Base-by-base conservation (phyloP, 2,797 vertebrate genomes). In the Discoglossus pictus region DNA sequence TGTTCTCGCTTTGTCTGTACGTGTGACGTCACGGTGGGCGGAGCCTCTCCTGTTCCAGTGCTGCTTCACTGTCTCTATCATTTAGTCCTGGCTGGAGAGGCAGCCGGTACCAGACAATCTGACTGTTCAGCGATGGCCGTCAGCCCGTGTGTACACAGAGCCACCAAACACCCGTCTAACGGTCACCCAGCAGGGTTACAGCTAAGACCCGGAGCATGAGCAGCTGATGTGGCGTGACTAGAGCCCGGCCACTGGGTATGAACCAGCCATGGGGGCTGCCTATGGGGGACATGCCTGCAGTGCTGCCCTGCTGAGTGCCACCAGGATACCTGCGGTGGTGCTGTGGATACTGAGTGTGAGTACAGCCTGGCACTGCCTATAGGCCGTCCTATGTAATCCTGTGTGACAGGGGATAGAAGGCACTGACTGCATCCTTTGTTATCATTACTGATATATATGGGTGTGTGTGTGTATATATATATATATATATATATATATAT, bases 151-250 rank as follows among this genome's bases (percentile, higher is more conserved):
- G 31, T 34, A n/a, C n/a, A n/a, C n/a, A n/a, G 40, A 13, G 2
- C 50, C 13, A 38, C 48, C 5, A 27, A 12, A 13, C n/a, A 20
- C 4, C 38, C 13, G 39, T 25, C 25, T 1, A 16, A 10, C 6
- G 6, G 2, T 17, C 2, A 1, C 16, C 17, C 40, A 47, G 39
- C 11, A 2, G 15, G 62, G 40, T 12, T 47, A 9, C 27, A 42
- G 47, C 61, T 53, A 48, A 62, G 46, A 36, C 7, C 31, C 6
- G 13, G 40, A 21, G 62, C 40, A 65, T 65, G 62, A 65, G 51
- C 51, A 46, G 51, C n/a, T 18, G 38, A 17, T n/a, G 16, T 3
- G 16, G 15, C 8, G 7, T 43, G 40, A 17, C 17, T n/a, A 6
- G 40, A 15, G 13, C 15, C 10, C 16, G 25, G 27, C 24, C 51